Evolutionary conservation across 2,113 vertebrate species (phyloP).

Genomic region (Pogonocichla stellata): DNA sequence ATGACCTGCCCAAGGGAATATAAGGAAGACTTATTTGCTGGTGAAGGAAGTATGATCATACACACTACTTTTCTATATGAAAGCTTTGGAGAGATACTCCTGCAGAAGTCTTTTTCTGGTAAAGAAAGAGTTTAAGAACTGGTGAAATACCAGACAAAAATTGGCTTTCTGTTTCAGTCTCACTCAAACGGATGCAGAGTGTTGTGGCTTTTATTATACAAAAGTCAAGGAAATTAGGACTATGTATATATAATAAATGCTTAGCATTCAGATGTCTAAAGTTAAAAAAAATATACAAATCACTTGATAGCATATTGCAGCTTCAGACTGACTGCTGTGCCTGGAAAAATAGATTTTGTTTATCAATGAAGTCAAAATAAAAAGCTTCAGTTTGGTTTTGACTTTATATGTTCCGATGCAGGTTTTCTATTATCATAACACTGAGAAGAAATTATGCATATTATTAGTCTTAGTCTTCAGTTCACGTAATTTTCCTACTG

Average conservation of each 20-base stretch:
- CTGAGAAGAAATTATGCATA: neutral
- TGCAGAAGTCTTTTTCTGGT: neutral
- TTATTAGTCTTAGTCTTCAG: neutral
- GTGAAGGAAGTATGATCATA: neutral
- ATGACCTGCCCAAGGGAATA: neutral
- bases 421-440: neutral
- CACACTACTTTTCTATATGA: neutral
- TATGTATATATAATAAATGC: neutral
- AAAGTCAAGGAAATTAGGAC: neutral
- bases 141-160: neutral
- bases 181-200: neutral
- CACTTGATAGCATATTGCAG: neutral
- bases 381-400: neutral
- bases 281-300: neutral
- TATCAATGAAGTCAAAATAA: neutral
- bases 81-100: neutral
- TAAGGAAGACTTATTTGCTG: neutral
- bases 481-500: neutral
- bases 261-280: neutral
- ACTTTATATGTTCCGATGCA: rapidly evolving
- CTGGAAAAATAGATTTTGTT: neutral
- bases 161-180: neutral
- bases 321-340: neutral
- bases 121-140: neutral
- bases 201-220: neutral